These are phyloP conservation scores for Manis pentadactyla DNA, from an alignment of 2,797 vertebrate species.

Conservation along the genomic window DNA sequence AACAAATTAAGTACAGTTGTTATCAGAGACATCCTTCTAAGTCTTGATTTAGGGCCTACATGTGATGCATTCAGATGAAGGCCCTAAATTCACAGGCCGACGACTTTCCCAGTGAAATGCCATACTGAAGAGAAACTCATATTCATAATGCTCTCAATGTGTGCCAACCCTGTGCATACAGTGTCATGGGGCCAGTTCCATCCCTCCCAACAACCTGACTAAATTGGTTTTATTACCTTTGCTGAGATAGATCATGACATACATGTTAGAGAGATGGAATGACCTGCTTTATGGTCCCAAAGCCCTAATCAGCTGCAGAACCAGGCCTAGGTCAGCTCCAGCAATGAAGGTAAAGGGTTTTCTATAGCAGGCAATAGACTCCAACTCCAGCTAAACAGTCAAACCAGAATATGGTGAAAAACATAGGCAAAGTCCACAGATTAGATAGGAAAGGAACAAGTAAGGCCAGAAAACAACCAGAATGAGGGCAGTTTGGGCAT, in stretches of 20 bases:
- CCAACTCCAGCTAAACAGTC: background rate
- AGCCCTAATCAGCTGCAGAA: background rate
- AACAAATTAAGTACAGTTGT: background rate
- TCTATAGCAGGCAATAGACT: background rate
- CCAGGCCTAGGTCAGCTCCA: background rate
- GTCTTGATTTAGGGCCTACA: background rate
- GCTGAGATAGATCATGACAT: background rate
- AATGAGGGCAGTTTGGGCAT: background rate
- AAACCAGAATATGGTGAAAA: conserved; percentile 3
- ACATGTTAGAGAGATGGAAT: background rate
- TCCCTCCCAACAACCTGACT: background rate
- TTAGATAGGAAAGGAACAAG: background rate
- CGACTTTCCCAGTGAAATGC: background rate
- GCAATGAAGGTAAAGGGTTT: background rate
- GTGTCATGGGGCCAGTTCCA: background rate
- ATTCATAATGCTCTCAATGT: background rate
- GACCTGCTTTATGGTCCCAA: background rate
- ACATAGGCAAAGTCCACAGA: background rate
- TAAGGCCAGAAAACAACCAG: background rate
- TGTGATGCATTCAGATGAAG: background rate
- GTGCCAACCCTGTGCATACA: background rate
- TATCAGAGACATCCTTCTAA: conserved; percentile 14
- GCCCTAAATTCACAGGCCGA: conserved; percentile 1
- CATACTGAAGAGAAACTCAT: background rate
- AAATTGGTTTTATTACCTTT: background rate